Percentiles rank a stretch among this genome's conserved stretches.
Evolutionary conservation across 2,113 vertebrate genomes (phyloP).

Genomic region (Otus sunia): DNA sequence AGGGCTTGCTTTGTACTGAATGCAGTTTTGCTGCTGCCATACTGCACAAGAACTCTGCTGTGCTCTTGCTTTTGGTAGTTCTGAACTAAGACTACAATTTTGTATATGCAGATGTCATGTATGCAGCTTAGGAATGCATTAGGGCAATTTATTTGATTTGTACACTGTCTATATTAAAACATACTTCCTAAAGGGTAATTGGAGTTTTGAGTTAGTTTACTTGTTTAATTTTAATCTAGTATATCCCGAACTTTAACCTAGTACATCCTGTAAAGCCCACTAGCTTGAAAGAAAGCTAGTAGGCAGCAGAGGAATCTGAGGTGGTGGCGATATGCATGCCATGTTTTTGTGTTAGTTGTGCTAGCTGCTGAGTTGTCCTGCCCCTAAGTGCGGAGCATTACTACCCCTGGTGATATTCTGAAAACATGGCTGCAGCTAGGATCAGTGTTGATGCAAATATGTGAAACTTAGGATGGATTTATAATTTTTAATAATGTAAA

Average conservation of each 20-base stretch:
- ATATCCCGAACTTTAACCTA: not conserved
- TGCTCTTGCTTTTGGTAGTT: not conserved
- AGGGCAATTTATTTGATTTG: not conserved
- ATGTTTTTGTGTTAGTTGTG: not conserved
- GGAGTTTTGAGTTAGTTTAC: not conserved
- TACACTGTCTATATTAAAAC: not conserved
- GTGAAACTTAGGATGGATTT: not conserved
- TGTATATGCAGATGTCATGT: not conserved
- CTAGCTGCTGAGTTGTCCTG: not conserved
- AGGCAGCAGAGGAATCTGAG: not conserved
- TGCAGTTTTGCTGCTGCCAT: not conserved
- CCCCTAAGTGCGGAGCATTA: not conserved
- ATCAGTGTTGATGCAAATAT: not conserved
- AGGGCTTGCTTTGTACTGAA: not conserved
- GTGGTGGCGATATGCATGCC: not conserved
- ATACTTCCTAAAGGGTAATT: not conserved
- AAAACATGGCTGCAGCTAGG: not conserved
- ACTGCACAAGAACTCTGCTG: not conserved
- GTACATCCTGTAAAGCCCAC: not conserved
- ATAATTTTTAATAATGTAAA: not conserved
- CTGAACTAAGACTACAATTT: not conserved
- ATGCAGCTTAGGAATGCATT: not conserved
- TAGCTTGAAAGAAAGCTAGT: not conserved
- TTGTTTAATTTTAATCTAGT: not conserved
- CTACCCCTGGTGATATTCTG: fast-evolving